Conservation (phyloP, 2,888 invertebrate genomes). For the Craniophora ligustri region DNA sequence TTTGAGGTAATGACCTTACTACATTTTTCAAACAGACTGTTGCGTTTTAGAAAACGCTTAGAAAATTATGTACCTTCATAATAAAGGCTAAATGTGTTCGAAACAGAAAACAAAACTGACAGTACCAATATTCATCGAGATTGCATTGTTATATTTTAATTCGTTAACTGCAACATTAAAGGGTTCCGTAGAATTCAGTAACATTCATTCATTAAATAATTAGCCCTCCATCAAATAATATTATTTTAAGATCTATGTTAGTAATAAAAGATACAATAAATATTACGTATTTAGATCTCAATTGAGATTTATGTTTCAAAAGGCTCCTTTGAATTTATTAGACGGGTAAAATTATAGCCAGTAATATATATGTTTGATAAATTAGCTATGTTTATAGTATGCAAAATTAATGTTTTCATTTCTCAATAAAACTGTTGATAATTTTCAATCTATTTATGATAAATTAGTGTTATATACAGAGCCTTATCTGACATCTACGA, state of each 20-base stretch:
- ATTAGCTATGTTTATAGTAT: conserved; percentile 1
- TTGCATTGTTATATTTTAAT: conserved; percentile 48
- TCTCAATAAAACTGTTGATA: conserved; percentile 10
- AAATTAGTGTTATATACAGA: conserved; percentile 6
- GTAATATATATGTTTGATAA: not conserved
- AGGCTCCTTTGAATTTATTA: not conserved
- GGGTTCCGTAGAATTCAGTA: conserved; percentile 38
- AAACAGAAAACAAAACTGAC: conserved; percentile 8
- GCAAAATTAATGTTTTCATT: not conserved
- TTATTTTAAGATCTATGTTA: not conserved
- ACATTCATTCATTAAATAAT: conserved; percentile 5
- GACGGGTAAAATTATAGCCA: not conserved
- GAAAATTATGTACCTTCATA: conserved; percentile 15
- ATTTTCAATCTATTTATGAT: conserved; percentile 2
- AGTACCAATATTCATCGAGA: conserved; percentile 21
- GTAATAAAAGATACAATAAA: conserved; percentile 2
- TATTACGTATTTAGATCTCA: conserved; percentile 31
- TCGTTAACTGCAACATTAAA: conserved; percentile 21
- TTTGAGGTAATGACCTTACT: conserved; percentile 3
- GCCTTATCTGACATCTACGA: conserved; percentile 28
- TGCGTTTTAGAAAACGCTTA: conserved; percentile 10
- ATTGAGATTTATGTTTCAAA: conserved; percentile 1
- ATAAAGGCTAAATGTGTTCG: conserved; percentile 20
- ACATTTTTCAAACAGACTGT: conserved; percentile 7
- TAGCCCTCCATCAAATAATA: not conserved